These are phyloP conservation scores for Pseudomyrmex sp. DNA, from an alignment of 1,140 invertebrate genomes.

Conservation along the genomic window DNA sequence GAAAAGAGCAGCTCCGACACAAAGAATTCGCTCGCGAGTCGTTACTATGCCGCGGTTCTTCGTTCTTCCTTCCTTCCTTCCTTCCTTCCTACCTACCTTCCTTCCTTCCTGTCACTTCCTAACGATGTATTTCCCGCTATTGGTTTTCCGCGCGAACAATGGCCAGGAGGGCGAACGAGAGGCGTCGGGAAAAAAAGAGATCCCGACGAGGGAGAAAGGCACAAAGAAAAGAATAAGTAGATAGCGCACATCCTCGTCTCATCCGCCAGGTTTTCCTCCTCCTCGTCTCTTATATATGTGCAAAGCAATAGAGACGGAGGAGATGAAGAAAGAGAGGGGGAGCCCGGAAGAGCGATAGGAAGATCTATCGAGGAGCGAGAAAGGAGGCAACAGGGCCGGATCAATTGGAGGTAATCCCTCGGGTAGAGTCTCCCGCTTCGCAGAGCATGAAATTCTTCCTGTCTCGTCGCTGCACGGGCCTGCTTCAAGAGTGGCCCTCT, in stretches of 20 bases:
- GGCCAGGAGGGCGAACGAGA: slow-evolving; percentile 62
- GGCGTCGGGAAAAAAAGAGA: slow-evolving; percentile 47
- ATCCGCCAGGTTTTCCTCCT: slow-evolving; percentile 47
- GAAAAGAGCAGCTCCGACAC: slow-evolving; percentile 39
- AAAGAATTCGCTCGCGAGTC: slow-evolving; percentile 60
- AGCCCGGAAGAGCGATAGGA: slow-evolving; percentile 60
- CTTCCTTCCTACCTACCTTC: slow-evolving; percentile 71
- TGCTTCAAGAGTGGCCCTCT: slow-evolving; percentile 52
- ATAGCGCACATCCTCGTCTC: slow-evolving; percentile 40
- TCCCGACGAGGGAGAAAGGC: background rate
- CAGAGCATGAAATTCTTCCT: slow-evolving; percentile 83
- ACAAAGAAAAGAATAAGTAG: slow-evolving; percentile 12
- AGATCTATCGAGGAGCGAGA: slow-evolving; percentile 67
- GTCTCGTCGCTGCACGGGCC: slow-evolving; percentile 69
- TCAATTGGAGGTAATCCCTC: slow-evolving; percentile 84
- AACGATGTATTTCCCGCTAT: slow-evolving; percentile 83
- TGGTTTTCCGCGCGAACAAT: slow-evolving; percentile 81
- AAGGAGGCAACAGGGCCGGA: slow-evolving; percentile 78
- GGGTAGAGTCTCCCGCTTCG: slow-evolving; percentile 82
- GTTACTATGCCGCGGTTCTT: slow-evolving; percentile 72
- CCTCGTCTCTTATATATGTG: slow-evolving; percentile 28
- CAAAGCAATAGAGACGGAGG: slow-evolving; percentile 45
- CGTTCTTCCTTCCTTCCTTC: slow-evolving; percentile 67
- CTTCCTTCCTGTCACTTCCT: slow-evolving; percentile 76
- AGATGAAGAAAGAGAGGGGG: slow-evolving; percentile 21